Evolutionary conservation across 2,888 invertebrate genomes (phyloP).

Genomic region (Leucophenga montana): DNA sequence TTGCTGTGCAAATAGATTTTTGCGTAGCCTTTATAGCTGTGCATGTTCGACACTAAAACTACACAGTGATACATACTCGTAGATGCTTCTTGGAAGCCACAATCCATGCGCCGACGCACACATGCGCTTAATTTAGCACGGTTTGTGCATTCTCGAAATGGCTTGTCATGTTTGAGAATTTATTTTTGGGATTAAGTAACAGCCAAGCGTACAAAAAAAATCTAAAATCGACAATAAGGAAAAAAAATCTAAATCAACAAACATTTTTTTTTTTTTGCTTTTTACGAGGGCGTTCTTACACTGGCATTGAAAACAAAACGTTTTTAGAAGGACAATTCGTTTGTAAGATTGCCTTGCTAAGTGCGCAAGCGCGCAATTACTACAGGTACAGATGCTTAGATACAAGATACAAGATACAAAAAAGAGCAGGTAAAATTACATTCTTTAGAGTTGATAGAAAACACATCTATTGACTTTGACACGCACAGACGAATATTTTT

Average conservation of each 20-base stretch:
- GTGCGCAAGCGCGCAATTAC: constrained; percentile 62
- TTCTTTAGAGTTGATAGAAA: constrained; percentile 3
- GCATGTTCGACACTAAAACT: not conserved
- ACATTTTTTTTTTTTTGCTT: constrained; percentile 18
- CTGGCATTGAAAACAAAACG: constrained; percentile 1
- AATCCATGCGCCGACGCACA: not conserved
- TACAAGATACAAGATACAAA: not conserved
- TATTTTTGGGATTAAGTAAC: constrained; percentile 51
- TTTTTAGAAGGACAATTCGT: not conserved
- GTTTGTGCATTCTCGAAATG: not conserved
- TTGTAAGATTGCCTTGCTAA: constrained; percentile 34
- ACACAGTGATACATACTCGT: not conserved
- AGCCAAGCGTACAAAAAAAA: not conserved
- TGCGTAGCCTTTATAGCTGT: not conserved
- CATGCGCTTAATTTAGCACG: constrained; percentile 23
- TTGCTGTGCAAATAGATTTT: constrained; percentile 17
- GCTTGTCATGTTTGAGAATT: constrained; percentile 56
- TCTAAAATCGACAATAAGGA: not conserved
- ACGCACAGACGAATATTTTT: constrained; percentile 22
- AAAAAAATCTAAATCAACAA: not conserved
- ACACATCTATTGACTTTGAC: constrained; percentile 34
- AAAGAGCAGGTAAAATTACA: constrained; percentile 46
- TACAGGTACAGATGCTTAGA: constrained; percentile 36
- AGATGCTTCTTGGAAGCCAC: not conserved
- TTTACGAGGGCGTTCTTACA: constrained; percentile 10